phyloP scores from a whole-genome alignment of 2,797 vertebrate genomes.

The Trachurus trachurus region DNA sequence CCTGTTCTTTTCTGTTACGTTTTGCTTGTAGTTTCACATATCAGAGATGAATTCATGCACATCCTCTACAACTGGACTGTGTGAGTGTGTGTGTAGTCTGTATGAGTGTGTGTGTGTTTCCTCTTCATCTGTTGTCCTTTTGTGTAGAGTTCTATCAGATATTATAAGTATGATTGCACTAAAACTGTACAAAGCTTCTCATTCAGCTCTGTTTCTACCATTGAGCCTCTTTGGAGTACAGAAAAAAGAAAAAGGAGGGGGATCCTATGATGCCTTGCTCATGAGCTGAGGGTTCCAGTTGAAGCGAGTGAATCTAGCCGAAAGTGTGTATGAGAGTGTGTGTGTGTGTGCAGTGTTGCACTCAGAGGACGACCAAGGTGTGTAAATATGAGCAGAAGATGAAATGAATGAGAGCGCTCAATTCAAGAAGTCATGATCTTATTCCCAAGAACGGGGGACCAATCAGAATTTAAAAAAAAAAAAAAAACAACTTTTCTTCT shows the following conservation, averaged over 20 bases:
- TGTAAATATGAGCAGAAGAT: constrained; percentile 50
- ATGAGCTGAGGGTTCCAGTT: constrained; percentile 69
- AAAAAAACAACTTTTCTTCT: constrained; percentile 23
- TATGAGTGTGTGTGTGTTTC: constrained; percentile 9
- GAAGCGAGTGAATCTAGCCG: constrained; percentile 27
- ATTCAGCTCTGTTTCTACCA: constrained; percentile 45
- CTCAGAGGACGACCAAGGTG: constrained; percentile 19
- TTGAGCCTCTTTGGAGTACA: constrained; percentile 15
- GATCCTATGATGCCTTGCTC: constrained; percentile 75
- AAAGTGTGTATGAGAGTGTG: constrained; percentile 5
- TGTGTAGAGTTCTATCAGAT: constrained; percentile 60
- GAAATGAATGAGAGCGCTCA: constrained; percentile 13
- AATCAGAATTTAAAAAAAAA: constrained; percentile 33
- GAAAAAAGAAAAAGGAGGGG: no score
- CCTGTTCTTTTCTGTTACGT: constrained; percentile 59
- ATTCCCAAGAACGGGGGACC: constrained; percentile 53
- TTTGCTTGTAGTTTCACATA: constrained; percentile 61
- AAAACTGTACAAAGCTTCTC: constrained; percentile 74
- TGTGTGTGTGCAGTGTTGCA: constrained; percentile 32
- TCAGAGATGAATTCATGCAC: constrained; percentile 59
- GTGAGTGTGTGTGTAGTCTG: constrained; percentile 25
- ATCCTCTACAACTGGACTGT: constrained; percentile 69
- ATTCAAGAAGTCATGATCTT: constrained; percentile 6
- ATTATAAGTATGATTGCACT: constrained; percentile 77
- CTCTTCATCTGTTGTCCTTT: constrained; percentile 51